Base-by-base conservation (phyloP, 2,113 vertebrate genomes). In the Stercorarius parasiticus region DNA sequence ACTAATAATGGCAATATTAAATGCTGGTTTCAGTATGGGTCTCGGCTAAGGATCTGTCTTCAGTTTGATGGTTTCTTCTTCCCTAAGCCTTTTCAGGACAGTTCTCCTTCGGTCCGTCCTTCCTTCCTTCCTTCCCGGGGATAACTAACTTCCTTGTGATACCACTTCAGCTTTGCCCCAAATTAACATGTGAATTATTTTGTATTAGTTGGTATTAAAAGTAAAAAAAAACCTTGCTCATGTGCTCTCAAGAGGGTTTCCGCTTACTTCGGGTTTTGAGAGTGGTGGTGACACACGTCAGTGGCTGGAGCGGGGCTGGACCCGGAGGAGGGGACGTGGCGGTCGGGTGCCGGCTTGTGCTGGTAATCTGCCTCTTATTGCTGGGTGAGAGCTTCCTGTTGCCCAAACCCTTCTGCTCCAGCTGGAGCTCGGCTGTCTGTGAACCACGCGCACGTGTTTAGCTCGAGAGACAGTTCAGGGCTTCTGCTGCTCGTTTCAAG, bases 321-420 rank as follows among this genome's bases (percentile, higher is more conserved):
- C 27, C 12, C 1, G 11, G 26, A 25, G 0, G 2, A 29, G 21
- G 58, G n/a, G 18, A 3, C 1, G 3, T 15, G 43, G 29, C 3
- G 5, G 23, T 21, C 13, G 36, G 42, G 19, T 17, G 29, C 50
- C 29, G 38, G 3, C 29, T 9, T 13, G 19, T 9, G 34, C 62
- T 52, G 55, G 1, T 5, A 20, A 58, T 26, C 66, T 27, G 11
- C 30, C 23, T 84, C 84, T 45, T 5, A 15, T 22, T 69, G 40
- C 77, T 87, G 45, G 3, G 12, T 25, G 23, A 15, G 64, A 45
- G 42, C 52, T 49, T 17, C 0, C 0, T 42, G 56, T 34, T 50
- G 1, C 11, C 32, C 3, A 9, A 30, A 2, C 25, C 50, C 36
- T 73, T 81, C 77, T 32, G 58, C 42, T 43, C 9, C 5, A 13